Conservation (phyloP, 1,140 invertebrate genomes). For the Anadara kagoshimensis region DNA sequence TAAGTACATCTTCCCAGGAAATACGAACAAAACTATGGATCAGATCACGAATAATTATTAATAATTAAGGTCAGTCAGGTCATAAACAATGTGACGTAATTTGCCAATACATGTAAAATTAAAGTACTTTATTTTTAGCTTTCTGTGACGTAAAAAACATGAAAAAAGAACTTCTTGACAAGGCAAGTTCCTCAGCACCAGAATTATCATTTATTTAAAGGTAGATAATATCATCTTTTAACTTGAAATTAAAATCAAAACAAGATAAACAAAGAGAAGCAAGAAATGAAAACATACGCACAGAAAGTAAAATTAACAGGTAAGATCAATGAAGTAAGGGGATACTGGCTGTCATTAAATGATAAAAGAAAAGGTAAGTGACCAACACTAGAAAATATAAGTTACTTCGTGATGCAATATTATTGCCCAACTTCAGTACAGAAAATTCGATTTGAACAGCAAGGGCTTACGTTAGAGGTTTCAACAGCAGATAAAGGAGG, state of each 20-base stretch:
- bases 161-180: constrained; percentile 18
- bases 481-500: background rate
- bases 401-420: background rate
- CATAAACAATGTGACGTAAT: too few species aligned
- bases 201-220: constrained; percentile 10
- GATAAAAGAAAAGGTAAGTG: background rate
- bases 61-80: too few species aligned
- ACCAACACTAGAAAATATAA: background rate
- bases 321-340: constrained; percentile 1
- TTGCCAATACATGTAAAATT: too few species aligned
- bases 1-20: too few species aligned
- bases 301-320: background rate
- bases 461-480: constrained; percentile 2
- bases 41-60: too few species aligned
- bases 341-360: background rate
- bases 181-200: constrained; percentile 7
- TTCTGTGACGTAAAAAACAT: too few species aligned
- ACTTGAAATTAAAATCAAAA: constrained; percentile 21
- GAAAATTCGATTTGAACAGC: constrained; percentile 3
- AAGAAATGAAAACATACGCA: constrained; percentile 4
- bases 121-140: too few species aligned
- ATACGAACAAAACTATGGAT: too few species aligned
- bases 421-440: background rate
- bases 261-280: constrained; percentile 3
- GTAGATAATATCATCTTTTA: constrained; percentile 5